Evolutionary conservation across 2,113 vertebrate species (phyloP).

Genomic region (Oreochromis niloticus): DNA sequence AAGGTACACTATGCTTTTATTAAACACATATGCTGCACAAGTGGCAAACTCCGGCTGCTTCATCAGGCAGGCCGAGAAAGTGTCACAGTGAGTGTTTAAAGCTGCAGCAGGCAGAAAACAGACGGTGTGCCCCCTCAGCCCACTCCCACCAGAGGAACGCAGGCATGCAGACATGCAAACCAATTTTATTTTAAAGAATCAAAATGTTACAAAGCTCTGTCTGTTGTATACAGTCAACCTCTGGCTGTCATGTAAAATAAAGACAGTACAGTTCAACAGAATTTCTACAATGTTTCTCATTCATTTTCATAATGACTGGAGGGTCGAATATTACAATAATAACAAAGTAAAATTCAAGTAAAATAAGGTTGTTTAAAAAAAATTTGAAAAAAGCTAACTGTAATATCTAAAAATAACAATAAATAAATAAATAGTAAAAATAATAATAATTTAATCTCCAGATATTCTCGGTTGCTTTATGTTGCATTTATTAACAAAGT

Average conservation of each 20-base stretch:
- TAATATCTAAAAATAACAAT: background rate
- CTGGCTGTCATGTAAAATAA: background rate
- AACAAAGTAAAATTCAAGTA: background rate
- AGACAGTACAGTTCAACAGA: background rate
- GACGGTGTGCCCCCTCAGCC: background rate
- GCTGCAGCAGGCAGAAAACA: background rate
- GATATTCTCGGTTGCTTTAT: accelerated
- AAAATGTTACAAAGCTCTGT: accelerated
- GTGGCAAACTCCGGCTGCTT: background rate
- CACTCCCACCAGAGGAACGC: background rate
- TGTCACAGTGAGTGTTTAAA: background rate
- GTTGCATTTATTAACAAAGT: background rate
- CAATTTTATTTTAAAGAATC: background rate
- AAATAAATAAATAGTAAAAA: background rate
- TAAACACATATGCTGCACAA: background rate
- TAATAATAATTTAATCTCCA: background rate
- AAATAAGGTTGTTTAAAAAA: background rate
- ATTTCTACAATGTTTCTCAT: accelerated
- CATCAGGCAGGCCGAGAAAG: background rate
- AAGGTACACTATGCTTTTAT: background rate
- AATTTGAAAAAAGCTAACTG: background rate
- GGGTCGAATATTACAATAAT: accelerated
- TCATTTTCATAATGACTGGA: background rate
- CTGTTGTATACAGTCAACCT: background rate
- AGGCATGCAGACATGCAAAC: accelerated